Percentiles rank a stretch among this genome's conserved stretches.
Evolutionary conservation across 2,888 invertebrate species (phyloP).

Genomic region (Drosophila dives): DNA sequence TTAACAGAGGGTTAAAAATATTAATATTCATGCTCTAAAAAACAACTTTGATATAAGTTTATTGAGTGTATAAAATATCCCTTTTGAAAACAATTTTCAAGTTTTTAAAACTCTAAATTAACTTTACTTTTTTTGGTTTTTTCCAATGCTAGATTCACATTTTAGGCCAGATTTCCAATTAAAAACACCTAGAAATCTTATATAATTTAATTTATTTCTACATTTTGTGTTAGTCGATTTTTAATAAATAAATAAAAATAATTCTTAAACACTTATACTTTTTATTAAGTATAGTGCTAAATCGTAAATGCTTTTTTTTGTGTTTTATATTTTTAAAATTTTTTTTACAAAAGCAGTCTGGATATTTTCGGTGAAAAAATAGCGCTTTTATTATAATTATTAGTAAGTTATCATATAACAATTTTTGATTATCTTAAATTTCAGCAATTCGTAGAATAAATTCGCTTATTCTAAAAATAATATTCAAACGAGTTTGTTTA

Average conservation of each 20-base stretch:
- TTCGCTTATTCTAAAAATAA: background rate
- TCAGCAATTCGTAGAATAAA: background rate
- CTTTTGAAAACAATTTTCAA: too few species aligned
- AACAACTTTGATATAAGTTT: background rate
- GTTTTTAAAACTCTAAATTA: background rate
- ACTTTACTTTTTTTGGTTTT: background rate
- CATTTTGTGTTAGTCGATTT: background rate
- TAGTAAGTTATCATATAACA: background rate
- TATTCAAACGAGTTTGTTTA: background rate
- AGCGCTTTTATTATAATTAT: background rate
- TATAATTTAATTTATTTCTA: background rate
- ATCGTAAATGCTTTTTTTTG: too few species aligned
- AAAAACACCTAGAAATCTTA: rapidly evolving
- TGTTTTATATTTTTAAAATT: background rate
- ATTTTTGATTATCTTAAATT: background rate
- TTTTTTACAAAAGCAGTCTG: background rate
- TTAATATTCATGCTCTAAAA: rapidly evolving
- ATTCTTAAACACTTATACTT: background rate
- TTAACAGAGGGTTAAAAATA: background rate
- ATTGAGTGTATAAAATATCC: background rate
- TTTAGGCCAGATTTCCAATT: background rate
- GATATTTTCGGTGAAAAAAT: background rate
- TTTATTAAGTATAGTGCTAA: rapidly evolving
- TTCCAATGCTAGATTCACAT: background rate
- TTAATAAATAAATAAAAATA: background rate